A percentile compares a stretch with the other conserved stretches of the same genome.
phyloP scores from a whole-genome alignment of 37 sponge, comb jelly and placozoan genomes.

The Oopsacas minuta region DNA sequence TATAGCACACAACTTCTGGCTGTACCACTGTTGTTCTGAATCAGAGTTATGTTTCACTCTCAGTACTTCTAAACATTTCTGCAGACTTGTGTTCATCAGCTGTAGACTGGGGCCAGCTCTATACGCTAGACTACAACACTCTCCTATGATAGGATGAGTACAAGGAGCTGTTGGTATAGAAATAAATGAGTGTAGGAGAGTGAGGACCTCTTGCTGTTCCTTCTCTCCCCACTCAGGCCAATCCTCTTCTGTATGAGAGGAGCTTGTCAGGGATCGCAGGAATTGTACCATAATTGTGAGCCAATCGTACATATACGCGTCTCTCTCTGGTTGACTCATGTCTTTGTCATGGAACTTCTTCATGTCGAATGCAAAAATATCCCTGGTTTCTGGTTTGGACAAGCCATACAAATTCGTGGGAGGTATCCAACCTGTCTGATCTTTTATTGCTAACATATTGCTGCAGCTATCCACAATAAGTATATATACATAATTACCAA shows the following conservation, averaged over 20 bases:
- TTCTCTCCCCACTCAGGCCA: not conserved
- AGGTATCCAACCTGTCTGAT: not conserved
- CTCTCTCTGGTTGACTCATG: not conserved
- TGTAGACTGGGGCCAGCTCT: not conserved
- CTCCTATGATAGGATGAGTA: not conserved
- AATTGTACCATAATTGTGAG: not conserved
- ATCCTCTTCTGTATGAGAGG: not conserved
- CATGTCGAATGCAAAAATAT: not conserved
- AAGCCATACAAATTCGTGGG: not conserved
- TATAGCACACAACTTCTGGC: not conserved
- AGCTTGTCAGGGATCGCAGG: not conserved
- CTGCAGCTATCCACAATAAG: too few relatives aligned
- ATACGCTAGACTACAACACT: not conserved
- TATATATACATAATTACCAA: too few relatives aligned
- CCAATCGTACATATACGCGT: constrained; percentile 16
- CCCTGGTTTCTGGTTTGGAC: not conserved
- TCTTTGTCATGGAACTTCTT: constrained; percentile 6
- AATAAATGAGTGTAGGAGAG: not conserved
- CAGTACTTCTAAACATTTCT: not conserved
- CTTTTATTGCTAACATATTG: constrained; percentile 9
- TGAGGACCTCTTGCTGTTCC: not conserved
- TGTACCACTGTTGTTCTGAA: not conserved
- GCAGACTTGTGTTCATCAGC: not conserved
- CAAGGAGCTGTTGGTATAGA: not conserved
- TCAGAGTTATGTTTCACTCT: not conserved